phyloP scores from a whole-genome alignment of 2,113 vertebrate genomes.

The Ailurus styani region DNA sequence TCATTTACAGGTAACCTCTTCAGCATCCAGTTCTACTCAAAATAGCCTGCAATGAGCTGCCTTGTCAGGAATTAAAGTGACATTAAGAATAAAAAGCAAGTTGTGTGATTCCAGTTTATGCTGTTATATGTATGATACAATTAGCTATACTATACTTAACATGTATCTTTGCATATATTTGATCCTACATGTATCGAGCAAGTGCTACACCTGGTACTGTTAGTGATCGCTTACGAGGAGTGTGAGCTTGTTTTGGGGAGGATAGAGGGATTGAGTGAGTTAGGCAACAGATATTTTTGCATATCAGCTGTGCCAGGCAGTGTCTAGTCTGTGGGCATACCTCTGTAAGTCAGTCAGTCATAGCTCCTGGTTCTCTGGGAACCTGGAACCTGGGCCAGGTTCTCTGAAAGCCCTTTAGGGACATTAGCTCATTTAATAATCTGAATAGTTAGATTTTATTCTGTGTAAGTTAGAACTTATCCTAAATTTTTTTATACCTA shows the following conservation, averaged over 20 bases:
- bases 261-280: background rate
- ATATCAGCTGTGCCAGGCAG: background rate
- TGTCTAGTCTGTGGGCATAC: background rate
- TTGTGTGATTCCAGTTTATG: background rate
- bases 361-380: too few species aligned
- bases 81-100: background rate
- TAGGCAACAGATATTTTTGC: background rate
- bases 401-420: background rate
- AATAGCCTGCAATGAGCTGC: background rate
- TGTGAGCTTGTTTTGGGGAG: background rate
- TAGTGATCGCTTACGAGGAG: background rate
- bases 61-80: slow-evolving; percentile 22
- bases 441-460: background rate
- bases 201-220: background rate
- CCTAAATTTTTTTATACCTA: background rate
- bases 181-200: background rate
- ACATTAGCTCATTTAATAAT: background rate
- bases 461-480: background rate
- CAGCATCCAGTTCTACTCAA: background rate
- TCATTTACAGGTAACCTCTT: background rate
- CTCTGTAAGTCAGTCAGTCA: background rate
- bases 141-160: background rate
- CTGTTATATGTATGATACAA: background rate
- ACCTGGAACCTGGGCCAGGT: background rate
- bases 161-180: background rate